Conservation (phyloP, 2,888 invertebrate species). For the Tridacna crocea region DNA sequence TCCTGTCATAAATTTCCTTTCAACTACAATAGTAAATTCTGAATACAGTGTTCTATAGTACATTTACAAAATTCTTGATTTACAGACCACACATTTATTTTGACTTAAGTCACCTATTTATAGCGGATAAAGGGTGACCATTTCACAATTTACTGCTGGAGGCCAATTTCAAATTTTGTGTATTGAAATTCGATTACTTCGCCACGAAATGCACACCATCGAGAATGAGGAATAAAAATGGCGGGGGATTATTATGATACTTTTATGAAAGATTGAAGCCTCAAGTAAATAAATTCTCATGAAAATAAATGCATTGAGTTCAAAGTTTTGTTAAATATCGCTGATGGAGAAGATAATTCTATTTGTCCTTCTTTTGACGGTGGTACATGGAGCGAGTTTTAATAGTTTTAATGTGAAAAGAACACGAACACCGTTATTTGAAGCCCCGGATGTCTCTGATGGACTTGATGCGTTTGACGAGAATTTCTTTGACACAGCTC, state of each 20-base stretch:
- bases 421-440: background rate
- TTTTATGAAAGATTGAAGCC: background rate
- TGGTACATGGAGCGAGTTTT: slow-evolving; percentile 6
- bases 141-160: background rate
- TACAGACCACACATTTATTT: too few relatives aligned
- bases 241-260: slow-evolving; percentile 15
- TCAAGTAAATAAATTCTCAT: background rate
- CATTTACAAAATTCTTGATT: too few relatives aligned
- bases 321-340: background rate
- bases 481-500: background rate
- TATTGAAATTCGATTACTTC: slow-evolving; percentile 6
- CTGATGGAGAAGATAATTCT: background rate
- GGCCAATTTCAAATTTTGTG: slow-evolving; percentile 15
- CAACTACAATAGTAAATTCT: too few relatives aligned
- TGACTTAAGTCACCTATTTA: too few relatives aligned
- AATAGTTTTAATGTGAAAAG: slow-evolving; percentile 11
- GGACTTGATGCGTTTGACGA: background rate
- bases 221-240: background rate
- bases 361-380: background rate
- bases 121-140: background rate
- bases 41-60: too few relatives aligned
- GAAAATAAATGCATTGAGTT: background rate
- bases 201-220: background rate
- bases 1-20: too few relatives aligned
- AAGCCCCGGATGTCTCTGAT: background rate